A percentile compares a stretch with the other conserved stretches of the same genome.
Evolutionary conservation across 1,140 invertebrate genomes (phyloP).

Genomic region (Bilobella aurantiaca): DNA sequence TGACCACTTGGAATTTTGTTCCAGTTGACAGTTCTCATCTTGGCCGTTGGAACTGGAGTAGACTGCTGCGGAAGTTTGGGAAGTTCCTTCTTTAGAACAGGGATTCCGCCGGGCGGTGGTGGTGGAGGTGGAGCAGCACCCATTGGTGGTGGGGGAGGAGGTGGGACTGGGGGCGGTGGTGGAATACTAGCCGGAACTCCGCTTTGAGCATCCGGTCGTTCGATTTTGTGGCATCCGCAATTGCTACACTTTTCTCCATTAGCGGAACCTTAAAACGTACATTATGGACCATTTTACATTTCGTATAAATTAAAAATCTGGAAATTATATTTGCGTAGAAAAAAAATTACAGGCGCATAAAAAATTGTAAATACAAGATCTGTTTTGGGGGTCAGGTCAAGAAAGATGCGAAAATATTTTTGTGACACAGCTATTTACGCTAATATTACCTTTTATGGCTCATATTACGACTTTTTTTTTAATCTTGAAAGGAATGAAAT

Average conservation of each 20-base stretch:
- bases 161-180: slow-evolving; percentile 39
- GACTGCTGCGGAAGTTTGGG: slow-evolving; percentile 66
- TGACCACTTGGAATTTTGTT: slow-evolving; percentile 74
- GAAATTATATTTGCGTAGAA: too few relatives aligned
- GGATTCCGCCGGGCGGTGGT: slow-evolving; percentile 39
- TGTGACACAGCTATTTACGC: too few relatives aligned
- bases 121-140: slow-evolving; percentile 43
- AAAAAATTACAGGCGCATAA: too few relatives aligned
- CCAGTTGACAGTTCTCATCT: slow-evolving; percentile 85
- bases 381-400: too few relatives aligned
- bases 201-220: slow-evolving; percentile 41
- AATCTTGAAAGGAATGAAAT: too few relatives aligned
- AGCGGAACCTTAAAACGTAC: slow-evolving; percentile 4
- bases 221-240: slow-evolving; percentile 40
- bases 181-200: slow-evolving; percentile 36
- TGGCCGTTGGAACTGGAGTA: slow-evolving; percentile 70
- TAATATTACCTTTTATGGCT: too few relatives aligned
- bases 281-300: too few relatives aligned
- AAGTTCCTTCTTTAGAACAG: slow-evolving; percentile 12
- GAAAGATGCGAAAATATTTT: too few relatives aligned
- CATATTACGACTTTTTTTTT: too few relatives aligned
- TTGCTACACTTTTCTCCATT: slow-evolving; percentile 35
- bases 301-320: too few relatives aligned
- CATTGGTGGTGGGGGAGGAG: slow-evolving; percentile 40
- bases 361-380: too few relatives aligned